Evolutionary conservation across 2,797 vertebrate species (phyloP), one percentile per base, ranked within the genome.

Genomic region (Bovichtus diacanthus): DNA sequence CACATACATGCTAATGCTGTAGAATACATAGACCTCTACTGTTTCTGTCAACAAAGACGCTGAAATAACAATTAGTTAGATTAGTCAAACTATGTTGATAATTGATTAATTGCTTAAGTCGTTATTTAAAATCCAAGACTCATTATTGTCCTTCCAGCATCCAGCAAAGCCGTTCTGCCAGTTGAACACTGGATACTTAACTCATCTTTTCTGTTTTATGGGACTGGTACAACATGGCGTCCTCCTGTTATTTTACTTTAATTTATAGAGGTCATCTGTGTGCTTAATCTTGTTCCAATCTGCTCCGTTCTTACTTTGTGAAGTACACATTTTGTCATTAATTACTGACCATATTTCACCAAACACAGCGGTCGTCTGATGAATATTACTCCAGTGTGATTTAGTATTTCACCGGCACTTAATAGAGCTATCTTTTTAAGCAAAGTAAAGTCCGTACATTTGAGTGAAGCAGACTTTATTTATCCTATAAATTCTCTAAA

Each of bases 271-370:
- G 23, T 72, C 36, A 9, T 15, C 62, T 43, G 16, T 47, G 47
- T 0, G 18, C 34, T 76, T 63, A 38, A 74, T 55, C 49, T 47
- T 58, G 23, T 68, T 68, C 76, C 44, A 54, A 64, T 69, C 41
- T 36, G 56, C 43, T 36, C 55, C 11, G 53, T 70, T 50, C 18
- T 70, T 56, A 39, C 49, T 58, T 41, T 69, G 10, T 58, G 53
- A 61, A 70, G 13, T 8, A 59, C 4, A 62, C 11, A 58, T 64
- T 5, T 16, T 25, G 9, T 27, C 54, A 46, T 65, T 64, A 47
- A 70, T 80, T 64, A 75, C 41, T 25, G 27, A 58, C 12, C 62
- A 59, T 73, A 71, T 78, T 77, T 69, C 44, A 55, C 27, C 34
- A 41, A 47, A 59, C 43, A 38, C 19, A 43, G 13, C n/a, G 15